These are phyloP conservation scores for Vireo altiloquus DNA, from an alignment of 2,113 vertebrate genomes.

Conservation along the genomic window DNA sequence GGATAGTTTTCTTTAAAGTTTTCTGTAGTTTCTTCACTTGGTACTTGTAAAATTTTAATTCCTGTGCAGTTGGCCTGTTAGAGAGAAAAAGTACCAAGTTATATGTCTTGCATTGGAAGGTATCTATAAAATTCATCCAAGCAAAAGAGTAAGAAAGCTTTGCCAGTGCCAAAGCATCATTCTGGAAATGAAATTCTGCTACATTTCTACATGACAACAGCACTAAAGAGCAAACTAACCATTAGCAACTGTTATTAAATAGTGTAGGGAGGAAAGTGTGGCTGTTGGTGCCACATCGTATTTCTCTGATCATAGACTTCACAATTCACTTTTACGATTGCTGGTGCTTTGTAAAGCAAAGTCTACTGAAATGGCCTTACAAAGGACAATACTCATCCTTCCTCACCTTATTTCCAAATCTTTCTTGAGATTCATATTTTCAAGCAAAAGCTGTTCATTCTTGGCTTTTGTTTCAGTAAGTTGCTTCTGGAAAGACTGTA, in stretches of 20 bases:
- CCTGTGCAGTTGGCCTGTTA: slow-evolving; percentile 74
- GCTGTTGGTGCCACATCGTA: background rate
- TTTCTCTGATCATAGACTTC: background rate
- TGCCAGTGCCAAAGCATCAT: background rate
- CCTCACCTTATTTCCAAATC: slow-evolving; percentile 81
- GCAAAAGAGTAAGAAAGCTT: background rate
- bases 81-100: background rate
- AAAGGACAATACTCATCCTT: background rate
- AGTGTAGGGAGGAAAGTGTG: background rate
- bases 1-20: slow-evolving; percentile 65
- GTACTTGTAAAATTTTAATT: slow-evolving; percentile 82
- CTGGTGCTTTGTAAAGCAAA: background rate
- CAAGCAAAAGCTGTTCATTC: slow-evolving; percentile 73
- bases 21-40: slow-evolving; percentile 81
- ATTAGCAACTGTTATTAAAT: background rate
- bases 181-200: background rate
- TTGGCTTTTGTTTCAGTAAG: slow-evolving; percentile 72
- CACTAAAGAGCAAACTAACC: background rate
- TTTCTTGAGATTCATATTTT: slow-evolving; percentile 76
- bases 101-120: background rate
- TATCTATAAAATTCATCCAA: background rate
- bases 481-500: slow-evolving; percentile 82
- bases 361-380: background rate
- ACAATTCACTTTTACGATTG: background rate
- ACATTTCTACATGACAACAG: background rate